These are phyloP conservation scores for Macrosteles quadrilineatus DNA, from an alignment of 1,140 invertebrate genomes.

Conservation along the genomic window DNA sequence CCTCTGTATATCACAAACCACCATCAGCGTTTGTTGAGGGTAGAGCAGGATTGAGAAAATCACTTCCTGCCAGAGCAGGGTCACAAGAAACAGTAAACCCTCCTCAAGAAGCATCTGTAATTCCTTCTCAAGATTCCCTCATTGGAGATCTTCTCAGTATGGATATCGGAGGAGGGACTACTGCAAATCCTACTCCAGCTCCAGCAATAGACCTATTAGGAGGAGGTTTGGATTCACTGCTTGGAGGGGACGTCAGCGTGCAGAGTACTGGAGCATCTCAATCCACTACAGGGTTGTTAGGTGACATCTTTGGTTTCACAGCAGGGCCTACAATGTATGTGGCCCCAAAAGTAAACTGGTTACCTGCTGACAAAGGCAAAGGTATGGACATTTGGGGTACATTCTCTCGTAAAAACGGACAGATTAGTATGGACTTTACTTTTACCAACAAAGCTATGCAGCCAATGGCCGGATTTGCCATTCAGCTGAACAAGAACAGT, in stretches of 20 bases:
- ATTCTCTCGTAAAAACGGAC: conserved; percentile 82
- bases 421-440: conserved; percentile 95
- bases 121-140: conserved; percentile 87
- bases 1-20: conserved; percentile 99
- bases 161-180: conserved; percentile 67
- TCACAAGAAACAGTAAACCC: conserved; percentile 45
- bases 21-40: conserved; percentile 99
- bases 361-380: conserved; percentile 94
- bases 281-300: conserved; percentile 70
- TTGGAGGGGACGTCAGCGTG: conserved; percentile 53
- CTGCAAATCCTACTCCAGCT: conserved; percentile 54
- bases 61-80: conserved; percentile 51
- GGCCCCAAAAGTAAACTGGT: conserved; percentile 87
- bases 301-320: conserved; percentile 86
- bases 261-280: conserved; percentile 49
- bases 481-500: conserved; percentile 98
- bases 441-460: conserved; percentile 99
- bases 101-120: conserved; percentile 67
- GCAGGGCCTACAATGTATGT: conserved; percentile 67
- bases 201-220: conserved; percentile 72
- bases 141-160: conserved; percentile 97
- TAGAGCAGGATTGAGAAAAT: conserved; percentile 54
- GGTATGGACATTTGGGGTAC: conserved; percentile 97
- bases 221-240: conserved; percentile 79
- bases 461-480: conserved; percentile 93